Conservation (phyloP, 2,888 invertebrate species). For the Bellardia pandia region DNA sequence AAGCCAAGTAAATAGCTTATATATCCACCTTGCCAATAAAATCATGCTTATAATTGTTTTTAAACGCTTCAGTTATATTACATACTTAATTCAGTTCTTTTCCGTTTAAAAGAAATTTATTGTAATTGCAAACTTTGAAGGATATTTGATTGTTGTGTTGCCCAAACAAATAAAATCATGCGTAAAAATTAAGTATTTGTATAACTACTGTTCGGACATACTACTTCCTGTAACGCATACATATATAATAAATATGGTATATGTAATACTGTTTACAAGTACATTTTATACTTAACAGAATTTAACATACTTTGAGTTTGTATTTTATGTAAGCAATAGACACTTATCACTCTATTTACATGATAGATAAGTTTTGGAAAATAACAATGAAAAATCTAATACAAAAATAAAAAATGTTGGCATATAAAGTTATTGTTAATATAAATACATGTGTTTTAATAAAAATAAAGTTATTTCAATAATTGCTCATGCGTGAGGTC, state of each 20-base stretch:
- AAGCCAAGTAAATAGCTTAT: neutral
- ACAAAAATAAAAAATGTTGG: too few relatives aligned
- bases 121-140: conserved; percentile 21
- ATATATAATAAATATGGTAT: conserved; percentile 1
- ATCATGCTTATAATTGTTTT: neutral
- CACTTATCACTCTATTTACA: neutral
- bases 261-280: conserved; percentile 31
- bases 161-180: conserved; percentile 49
- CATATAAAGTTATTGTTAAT: too few relatives aligned
- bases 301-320: neutral
- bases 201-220: neutral
- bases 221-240: neutral
- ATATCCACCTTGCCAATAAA: neutral
- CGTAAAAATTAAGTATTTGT: conserved; percentile 45
- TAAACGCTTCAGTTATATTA: neutral
- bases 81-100: conserved; percentile 3
- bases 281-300: neutral
- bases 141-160: conserved; percentile 46
- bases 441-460: too few relatives aligned
- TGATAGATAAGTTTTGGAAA: too few relatives aligned
- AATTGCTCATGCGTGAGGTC: too few relatives aligned
- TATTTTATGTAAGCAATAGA: neutral
- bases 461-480: too few relatives aligned
- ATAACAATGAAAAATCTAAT: too few relatives aligned
- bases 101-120: neutral